A percentile compares a stretch with the other conserved stretches of the same genome.
Evolutionary conservation across 2,888 invertebrate genomes (phyloP).

Genomic region (Loripinus fragilis): DNA sequence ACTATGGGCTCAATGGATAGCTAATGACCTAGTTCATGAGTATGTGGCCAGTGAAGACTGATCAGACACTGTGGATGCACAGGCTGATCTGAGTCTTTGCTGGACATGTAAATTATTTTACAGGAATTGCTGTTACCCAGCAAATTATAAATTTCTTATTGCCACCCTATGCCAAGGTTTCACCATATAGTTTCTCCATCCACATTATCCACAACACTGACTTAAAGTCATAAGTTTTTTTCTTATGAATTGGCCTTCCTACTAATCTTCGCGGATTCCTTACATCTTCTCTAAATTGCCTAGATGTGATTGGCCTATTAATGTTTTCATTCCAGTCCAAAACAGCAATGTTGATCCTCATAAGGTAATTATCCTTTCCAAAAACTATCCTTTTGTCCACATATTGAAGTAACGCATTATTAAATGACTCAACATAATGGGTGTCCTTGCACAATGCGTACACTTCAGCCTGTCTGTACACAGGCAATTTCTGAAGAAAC

Average conservation of each 20-base stretch:
- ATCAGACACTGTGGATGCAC: too few species aligned
- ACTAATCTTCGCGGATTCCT: not conserved
- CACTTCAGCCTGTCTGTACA: not conserved
- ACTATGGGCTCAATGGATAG: too few species aligned
- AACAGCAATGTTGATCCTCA: not conserved
- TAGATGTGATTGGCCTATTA: not conserved
- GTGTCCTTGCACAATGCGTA: constrained; percentile 38
- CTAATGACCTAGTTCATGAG: too few species aligned
- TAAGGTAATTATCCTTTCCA: not conserved
- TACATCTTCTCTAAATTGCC: not conserved
- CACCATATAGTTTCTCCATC: too few species aligned
- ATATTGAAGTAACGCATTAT: not conserved
- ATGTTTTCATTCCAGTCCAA: constrained; percentile 3
- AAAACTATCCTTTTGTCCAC: not conserved
- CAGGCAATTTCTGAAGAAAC: not conserved
- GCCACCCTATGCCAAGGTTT: too few species aligned
- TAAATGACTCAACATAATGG: constrained; percentile 46
- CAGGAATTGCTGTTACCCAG: too few species aligned
- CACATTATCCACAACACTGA: too few species aligned
- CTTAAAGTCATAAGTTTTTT: not conserved
- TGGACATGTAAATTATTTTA: too few species aligned
- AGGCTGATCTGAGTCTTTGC: too few species aligned
- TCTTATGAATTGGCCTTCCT: not conserved
- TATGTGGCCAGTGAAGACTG: too few species aligned
- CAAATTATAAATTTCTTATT: too few species aligned